Base-by-base conservation (phyloP, 2,888 invertebrate genomes). In the Dynastes hyllus region DNA sequence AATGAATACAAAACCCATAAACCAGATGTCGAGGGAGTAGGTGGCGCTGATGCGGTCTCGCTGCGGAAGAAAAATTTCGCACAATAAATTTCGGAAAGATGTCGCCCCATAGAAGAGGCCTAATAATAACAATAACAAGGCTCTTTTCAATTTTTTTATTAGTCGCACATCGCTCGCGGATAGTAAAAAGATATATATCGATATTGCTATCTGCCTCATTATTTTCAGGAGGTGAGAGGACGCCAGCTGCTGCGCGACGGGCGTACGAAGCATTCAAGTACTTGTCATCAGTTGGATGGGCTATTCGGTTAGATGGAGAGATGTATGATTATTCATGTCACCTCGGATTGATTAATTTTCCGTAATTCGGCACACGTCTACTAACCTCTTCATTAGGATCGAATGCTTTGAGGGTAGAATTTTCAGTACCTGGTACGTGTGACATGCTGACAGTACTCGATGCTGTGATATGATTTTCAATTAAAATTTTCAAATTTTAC, bases 1-100 rank as follows among this genome's bases (percentile, higher is more conserved):
- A 73, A 73, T 58, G 73, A 73, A 73, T 73, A 73, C 73, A 73
- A 73, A 73, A 58, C 58, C 73, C 73, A 73, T 73, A 73, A 73
- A 73, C 55, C 73, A 58, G 73, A 73, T 61, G 73, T 73, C 58
- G n/a, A 58, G 73, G 45, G 63, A 63, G 32, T 27, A 27, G 11
- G 50, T 4, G 16, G 45, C 27, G 45, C 67, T 22, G 22, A 16
- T 22, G 66, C 70, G 73, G 61, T 40, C 32, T 73, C 73, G 40
- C 58, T 73, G 58, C 58, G 73, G 73, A 58, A 73, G 73, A 73
- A 73, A 73, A 73, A 73, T 73, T 73, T 73, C 73, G 37, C 73
- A 73, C 73, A 45, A 73, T 73, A 73, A 73, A 73, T 73, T 73
- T 73, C 73, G 58, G 32, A 61, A 73, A 73, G 40, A 73, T 61